phyloP scores from a whole-genome alignment of 30 jellyfish, hydroid and myxozoan genomes.

The Chrysaora quinquecirrha region DNA sequence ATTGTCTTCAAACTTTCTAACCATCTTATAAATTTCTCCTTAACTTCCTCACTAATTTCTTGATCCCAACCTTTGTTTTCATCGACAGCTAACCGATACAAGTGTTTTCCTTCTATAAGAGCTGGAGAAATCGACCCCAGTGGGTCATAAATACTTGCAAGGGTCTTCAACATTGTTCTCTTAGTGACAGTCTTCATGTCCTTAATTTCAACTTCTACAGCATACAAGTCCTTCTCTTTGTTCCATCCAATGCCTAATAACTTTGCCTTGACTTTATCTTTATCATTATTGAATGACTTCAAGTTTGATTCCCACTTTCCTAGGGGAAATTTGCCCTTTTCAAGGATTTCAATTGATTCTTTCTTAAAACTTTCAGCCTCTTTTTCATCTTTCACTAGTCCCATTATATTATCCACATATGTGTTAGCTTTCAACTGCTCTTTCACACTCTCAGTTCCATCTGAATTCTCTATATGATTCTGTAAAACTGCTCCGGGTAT shows the following conservation, averaged over 20 bases:
- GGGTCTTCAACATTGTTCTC: constrained; percentile 39
- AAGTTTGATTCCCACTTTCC: constrained; percentile 13
- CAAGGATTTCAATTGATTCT: neutral
- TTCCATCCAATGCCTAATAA: constrained; percentile 3
- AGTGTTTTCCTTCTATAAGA: constrained; percentile 35
- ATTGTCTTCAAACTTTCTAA: neutral
- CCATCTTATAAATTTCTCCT: constrained; percentile 29
- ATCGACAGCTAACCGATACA: constrained; percentile 33
- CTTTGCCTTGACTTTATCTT: constrained; percentile 6
- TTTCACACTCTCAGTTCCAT: neutral
- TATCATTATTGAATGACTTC: neutral
- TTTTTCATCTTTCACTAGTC: neutral
- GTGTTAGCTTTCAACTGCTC: neutral
- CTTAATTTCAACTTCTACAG: neutral
- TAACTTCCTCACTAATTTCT: constrained; percentile 17
- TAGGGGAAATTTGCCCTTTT: constrained; percentile 10
- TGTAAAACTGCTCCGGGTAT: constrained; percentile 2
- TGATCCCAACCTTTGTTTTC: constrained; percentile 25
- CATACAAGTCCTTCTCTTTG: constrained; percentile 1
- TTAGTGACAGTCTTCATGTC: neutral
- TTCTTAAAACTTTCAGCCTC: neutral
- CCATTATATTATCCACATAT: constrained; percentile 12
- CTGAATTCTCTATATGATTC: neutral
- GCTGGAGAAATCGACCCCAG: constrained; percentile 28
- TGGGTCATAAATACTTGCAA: constrained; percentile 23